A percentile compares a stretch with the other conserved stretches of the same genome.
Evolutionary conservation across 2,888 invertebrate species (phyloP).

Genomic region (Lucinisca nassula): DNA sequence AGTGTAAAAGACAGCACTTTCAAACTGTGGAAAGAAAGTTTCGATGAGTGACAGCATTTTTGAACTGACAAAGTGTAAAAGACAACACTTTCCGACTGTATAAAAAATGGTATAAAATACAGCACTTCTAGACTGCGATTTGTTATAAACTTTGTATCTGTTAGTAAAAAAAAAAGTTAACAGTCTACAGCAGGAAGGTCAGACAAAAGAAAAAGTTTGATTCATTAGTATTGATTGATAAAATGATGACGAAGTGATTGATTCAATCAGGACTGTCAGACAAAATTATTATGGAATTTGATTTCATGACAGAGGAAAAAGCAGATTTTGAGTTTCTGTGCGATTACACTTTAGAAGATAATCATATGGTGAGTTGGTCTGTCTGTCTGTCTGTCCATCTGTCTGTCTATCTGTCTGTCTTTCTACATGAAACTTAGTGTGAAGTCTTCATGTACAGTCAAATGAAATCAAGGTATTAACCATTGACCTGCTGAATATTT

Average conservation of each 20-base stretch:
- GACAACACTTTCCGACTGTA: too few relatives aligned
- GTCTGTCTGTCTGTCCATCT: neutral
- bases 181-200: neutral
- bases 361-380: constrained; percentile 81
- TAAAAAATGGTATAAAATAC: too few relatives aligned
- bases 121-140: too few relatives aligned
- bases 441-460: too few relatives aligned
- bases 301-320: constrained; percentile 77
- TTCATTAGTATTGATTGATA: neutral
- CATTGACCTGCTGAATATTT: too few relatives aligned
- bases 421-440: too few relatives aligned
- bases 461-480: too few relatives aligned
- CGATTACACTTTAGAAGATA: constrained; percentile 77
- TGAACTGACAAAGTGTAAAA: too few relatives aligned
- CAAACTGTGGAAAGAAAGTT: too few relatives aligned
- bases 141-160: neutral
- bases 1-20: too few relatives aligned
- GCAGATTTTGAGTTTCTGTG: constrained; percentile 83
- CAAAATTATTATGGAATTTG: neutral
- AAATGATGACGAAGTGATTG: neutral
- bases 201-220: neutral
- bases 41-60: too few relatives aligned
- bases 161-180: neutral
- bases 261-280: neutral
- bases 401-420: neutral